Base-by-base conservation (phyloP, 23 tunicate genomes). In the Diplosoma virens region DNA sequence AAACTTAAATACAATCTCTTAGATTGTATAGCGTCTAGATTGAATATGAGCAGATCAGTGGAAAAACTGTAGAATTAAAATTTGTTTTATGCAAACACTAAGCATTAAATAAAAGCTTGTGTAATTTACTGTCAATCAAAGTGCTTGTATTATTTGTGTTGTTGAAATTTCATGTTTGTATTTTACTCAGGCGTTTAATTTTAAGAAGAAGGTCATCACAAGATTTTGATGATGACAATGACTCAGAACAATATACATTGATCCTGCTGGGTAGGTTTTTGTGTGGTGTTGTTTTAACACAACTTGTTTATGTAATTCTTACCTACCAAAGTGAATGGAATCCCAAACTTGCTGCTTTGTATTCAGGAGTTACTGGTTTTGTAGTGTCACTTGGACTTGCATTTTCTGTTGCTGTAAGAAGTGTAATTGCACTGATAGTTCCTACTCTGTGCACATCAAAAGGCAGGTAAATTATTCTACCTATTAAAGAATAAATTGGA, bases 391-490 rank as follows among this genome's bases (percentile, higher is more conserved):
- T 66, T 18, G 97, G 86, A 17, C 84, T 90, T 86, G 89, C 97
- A 1, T 90, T 90, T 68, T 90, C 90, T 6, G 33, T 37, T 46
- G 77, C 77, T 25, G 78, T 90, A 2, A 72, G 97, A 14, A 58
- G 84, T 53, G 54, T 90, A 28, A 86, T 79, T 0, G 52, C 82
- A 17, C 67, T 90, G 47, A 20, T 90, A 24, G 20, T 90, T 22
- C 97, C 97, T 18, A 55, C 82, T 14, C 58, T 90, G 30, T 90
- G 90, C 56, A 90, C 97, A n/a, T 31, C 79, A 3, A 84, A 82
- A 80, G 97, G 97, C 41, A 90, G 97, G 97, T 90, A 41, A 22
- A 81, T 72, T n/a, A n/a, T n/a, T n/a, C n/a, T n/a, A n/a, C n/a
- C n/a, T n/a, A n/a, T n/a, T n/a, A n/a, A n/a, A n/a, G n/a, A n/a